These are phyloP conservation scores for Onychomys arenicola DNA, from an alignment of 2,797 vertebrate species.

Conservation along the genomic window DNA sequence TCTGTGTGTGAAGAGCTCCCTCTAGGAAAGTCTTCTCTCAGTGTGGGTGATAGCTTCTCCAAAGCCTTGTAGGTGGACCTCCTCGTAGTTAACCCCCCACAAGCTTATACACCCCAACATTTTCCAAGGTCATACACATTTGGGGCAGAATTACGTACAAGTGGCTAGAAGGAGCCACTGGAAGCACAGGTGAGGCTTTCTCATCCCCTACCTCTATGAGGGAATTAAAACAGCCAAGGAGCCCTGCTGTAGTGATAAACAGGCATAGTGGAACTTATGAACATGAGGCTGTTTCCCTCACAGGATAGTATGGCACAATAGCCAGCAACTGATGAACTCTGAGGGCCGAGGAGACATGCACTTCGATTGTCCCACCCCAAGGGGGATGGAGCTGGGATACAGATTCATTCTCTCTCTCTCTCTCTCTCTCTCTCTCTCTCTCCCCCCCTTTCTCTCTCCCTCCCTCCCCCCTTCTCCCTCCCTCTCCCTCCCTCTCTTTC, in stretches of 20 bases:
- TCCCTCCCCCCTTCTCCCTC: not conserved
- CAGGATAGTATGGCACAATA: not conserved
- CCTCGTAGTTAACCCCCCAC: not conserved
- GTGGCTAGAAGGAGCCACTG: not conserved
- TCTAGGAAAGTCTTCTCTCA: not conserved
- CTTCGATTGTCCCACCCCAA: not conserved
- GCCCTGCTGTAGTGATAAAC: not conserved
- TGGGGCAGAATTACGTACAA: not conserved
- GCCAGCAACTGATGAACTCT: not conserved
- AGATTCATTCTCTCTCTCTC: not conserved
- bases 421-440: not conserved
- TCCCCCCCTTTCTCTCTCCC: no score
- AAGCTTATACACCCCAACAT: not conserved
- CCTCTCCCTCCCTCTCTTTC: not conserved
- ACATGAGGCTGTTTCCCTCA: not conserved
- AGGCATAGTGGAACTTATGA: not conserved
- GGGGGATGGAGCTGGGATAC: not conserved
- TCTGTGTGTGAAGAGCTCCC: no score
- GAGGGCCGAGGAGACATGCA: not conserved
- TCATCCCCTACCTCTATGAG: not conserved
- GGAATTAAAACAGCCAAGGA: not conserved
- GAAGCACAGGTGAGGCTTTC: not conserved
- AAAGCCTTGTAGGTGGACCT: not conserved
- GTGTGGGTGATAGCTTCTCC: no score
- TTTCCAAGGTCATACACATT: not conserved